Base-by-base conservation (phyloP, 2,113 vertebrate species). In the Nestor notabilis region DNA sequence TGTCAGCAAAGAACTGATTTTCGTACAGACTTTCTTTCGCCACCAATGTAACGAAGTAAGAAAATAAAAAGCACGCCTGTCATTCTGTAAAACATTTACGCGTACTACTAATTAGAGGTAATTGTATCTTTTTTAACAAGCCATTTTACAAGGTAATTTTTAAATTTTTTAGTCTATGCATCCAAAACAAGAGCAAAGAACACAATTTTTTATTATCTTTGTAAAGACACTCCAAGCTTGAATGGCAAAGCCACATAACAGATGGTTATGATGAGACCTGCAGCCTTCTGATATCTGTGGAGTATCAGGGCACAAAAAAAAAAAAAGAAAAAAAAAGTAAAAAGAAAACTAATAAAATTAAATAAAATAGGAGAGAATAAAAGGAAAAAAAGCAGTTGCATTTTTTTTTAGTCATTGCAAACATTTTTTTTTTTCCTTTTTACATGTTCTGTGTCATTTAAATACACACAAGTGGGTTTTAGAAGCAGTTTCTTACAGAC, bases 41-140 rank as follows among this genome's bases (percentile, higher is more conserved):
- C 99, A 99, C 99, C 99, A 99, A 99, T 99, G 99, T 99, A 99
- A 99, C 99, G 99, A 99, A 98, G 99, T 99, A 99, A 99, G 99
- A 99, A 99, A 99, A 99, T 99, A 99, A 99, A 99, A 99, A 99
- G 99, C 99, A 99, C 99, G 99, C 99, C 99, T 99, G 99, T 99
- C 99, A 99, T 99, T 99, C 99, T 99, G 99, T 99, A 99, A 98
- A 99, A 99, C 98, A 98, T 99, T 99, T 99, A 99, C 97, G 98
- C 98, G 99, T 99, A 99, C 99, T 99, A 99, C 99, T 99, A 99
- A 99, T 99, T 99, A 99, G 99, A 99, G 99, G 99, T 99, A 99
- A 99, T 99, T 99, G 99, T 99, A 99, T 98, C 97, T 98, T 97
- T 97, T 99, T 99, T 99, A 99, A 99, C 99, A 99, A 99, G 99